Evolutionary conservation across 1,140 invertebrate genomes (phyloP).

Genomic region (Zaprionus lachaisei): DNA sequence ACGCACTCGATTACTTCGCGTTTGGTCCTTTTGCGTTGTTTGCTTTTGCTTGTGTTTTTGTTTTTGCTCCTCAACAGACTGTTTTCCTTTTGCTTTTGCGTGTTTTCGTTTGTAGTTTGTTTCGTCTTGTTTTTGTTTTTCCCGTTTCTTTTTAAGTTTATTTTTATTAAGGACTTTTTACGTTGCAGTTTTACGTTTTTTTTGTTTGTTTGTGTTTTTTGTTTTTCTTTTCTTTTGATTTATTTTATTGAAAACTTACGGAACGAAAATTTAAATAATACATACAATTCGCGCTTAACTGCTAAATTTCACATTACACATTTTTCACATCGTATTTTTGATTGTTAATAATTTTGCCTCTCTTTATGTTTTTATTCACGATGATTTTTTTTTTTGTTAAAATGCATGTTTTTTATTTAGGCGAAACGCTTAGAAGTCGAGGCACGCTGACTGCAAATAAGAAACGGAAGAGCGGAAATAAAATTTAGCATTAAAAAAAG

Average conservation of each 20-base stretch:
- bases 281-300: slow-evolving; percentile 72
- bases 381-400: slow-evolving; percentile 49
- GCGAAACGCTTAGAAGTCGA: slow-evolving; percentile 50
- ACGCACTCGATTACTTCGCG: neutral
- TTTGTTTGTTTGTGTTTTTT: slow-evolving; percentile 13
- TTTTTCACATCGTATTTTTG: slow-evolving; percentile 58
- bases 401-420: slow-evolving; percentile 59
- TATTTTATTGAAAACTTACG: slow-evolving; percentile 44
- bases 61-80: slow-evolving; percentile 25
- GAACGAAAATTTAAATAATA: slow-evolving; percentile 77
- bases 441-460: slow-evolving; percentile 54
- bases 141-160: slow-evolving; percentile 15
- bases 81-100: slow-evolving; percentile 8
- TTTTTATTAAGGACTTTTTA: slow-evolving; percentile 12
- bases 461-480: slow-evolving; percentile 24
- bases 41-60: slow-evolving; percentile 13
- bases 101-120: slow-evolving; percentile 31
- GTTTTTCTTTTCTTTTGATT: slow-evolving; percentile 30
- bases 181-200: slow-evolving; percentile 24
- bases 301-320: slow-evolving; percentile 75
- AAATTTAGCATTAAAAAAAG: slow-evolving; percentile 33
- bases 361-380: slow-evolving; percentile 34
- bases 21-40: slow-evolving; percentile 40
- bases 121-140: slow-evolving; percentile 23
- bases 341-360: slow-evolving; percentile 22